These are phyloP conservation scores for Ferrisia virgata DNA, from an alignment of 2,888 invertebrate genomes.

Conservation along the genomic window DNA sequence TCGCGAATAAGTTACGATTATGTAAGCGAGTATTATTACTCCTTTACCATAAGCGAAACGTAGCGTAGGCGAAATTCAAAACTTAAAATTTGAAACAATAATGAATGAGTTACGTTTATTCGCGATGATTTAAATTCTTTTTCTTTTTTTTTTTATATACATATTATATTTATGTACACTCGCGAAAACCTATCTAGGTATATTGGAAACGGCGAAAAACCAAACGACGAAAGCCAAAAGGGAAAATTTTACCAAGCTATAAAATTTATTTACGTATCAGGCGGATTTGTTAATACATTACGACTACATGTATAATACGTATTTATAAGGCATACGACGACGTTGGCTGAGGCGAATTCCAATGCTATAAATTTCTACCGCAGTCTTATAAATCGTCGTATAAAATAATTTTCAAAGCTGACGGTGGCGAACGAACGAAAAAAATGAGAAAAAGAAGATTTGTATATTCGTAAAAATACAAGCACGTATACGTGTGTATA, in stretches of 20 bases:
- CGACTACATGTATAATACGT: background rate
- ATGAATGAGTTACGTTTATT: background rate
- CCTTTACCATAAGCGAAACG: no score
- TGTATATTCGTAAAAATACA: slow-evolving; percentile 6
- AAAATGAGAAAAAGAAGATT: slow-evolving; percentile 24
- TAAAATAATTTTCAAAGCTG: slow-evolving; percentile 6
- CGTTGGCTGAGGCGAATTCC: background rate
- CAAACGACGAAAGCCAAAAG: no score
- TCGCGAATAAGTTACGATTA: background rate
- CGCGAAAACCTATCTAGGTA: background rate
- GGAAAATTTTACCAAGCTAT: background rate
- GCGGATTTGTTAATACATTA: slow-evolving; percentile 1
- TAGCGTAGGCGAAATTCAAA: background rate
- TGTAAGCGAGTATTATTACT: no score
- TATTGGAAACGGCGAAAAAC: background rate
- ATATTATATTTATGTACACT: no score
- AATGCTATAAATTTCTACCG: background rate
- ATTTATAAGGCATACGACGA: background rate
- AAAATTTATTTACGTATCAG: background rate
- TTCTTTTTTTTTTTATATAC: background rate
- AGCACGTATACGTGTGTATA: background rate
- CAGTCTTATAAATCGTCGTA: slow-evolving; percentile 9
- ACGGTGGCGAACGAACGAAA: slow-evolving; percentile 7
- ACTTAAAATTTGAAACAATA: no score
- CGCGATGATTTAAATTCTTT: background rate